These are phyloP conservation scores for Drosophila triauraria DNA, from an alignment of 1,140 invertebrate genomes.

Conservation along the genomic window DNA sequence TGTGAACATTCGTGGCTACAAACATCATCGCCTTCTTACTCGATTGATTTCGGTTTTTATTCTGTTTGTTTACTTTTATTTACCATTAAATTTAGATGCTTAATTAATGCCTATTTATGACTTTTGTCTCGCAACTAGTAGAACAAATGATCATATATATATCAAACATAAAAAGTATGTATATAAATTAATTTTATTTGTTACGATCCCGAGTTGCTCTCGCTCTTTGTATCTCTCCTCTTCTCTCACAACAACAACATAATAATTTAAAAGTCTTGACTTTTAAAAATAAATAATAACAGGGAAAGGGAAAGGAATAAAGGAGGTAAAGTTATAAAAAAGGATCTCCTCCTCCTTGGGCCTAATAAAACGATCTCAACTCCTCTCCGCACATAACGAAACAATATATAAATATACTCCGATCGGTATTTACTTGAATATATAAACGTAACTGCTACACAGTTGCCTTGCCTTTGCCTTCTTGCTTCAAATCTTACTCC, in stretches of 20 bases:
- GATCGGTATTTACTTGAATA: conserved; percentile 50
- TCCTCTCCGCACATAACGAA: conserved; percentile 38
- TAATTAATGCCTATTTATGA: conserved; percentile 71
- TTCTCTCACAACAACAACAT: conserved; percentile 66
- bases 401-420: conserved; percentile 48
- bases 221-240: conserved; percentile 26
- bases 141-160: conserved; percentile 62
- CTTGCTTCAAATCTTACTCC: conserved; percentile 36
- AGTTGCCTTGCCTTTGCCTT: conserved; percentile 46
- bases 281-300: conserved; percentile 80
- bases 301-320: conserved; percentile 54
- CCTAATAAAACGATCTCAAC: conserved; percentile 26
- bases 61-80: conserved; percentile 54
- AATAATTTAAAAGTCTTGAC: conserved; percentile 63
- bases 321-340: conserved; percentile 41
- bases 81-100: conserved; percentile 60
- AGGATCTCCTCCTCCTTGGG: conserved; percentile 13
- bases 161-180: conserved; percentile 59
- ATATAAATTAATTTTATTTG: conserved; percentile 53
- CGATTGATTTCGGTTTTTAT: conserved; percentile 36
- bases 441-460: conserved; percentile 56
- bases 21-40: conserved; percentile 31
- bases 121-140: conserved; percentile 74
- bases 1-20: conserved; percentile 66
- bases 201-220: conserved; percentile 49